Evolutionary conservation across 1,140 invertebrate genomes (phyloP), one percentile per base, ranked within the genome.

Genomic region (Ips typographus): DNA sequence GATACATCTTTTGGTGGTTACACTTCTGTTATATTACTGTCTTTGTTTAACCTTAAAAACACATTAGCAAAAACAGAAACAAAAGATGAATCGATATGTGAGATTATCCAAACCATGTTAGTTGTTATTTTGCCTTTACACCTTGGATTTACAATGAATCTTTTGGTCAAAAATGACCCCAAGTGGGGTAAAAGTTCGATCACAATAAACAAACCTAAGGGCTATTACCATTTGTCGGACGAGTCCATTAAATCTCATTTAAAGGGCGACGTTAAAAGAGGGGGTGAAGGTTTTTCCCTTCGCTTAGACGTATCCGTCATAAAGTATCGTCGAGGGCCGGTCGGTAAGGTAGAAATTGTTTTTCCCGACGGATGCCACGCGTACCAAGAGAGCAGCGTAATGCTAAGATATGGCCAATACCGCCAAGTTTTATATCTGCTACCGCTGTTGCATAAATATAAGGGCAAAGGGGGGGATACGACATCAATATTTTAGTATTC

Each of bases 391-490:
- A 65, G 65, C 68, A 68, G 71, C 72, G 78, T 80, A 80, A 80
- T 78, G 75, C 76, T 79, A 79, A 80, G 79, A 80, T 80, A 80
- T 80, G 79, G 79, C 79, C 78, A 79, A 80, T 80, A 79, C 74
- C 72, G 75, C 76, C 72, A 74, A 77, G 78, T 80, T 80, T 80
- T 80, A 80, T 80, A 80, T 75, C 79, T 76, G 67, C 73, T 80
- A 80, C 79, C 78, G 77, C 77, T 80, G 79, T 78, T 79, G 79
- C 78, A 80, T 80, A 79, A 79, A 78, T 79, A 80, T 80, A 79
- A 80, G 78, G 8, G 36, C 22, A 49, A 49, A 49, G 44, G 44
- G 44, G 43, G 44, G 22, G 22, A 22, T 22, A 22, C 22, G 22
- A 22, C 22, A 22, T 22, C 22, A 22, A 22, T 22, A 22, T 22